Evolutionary conservation across 1,140 invertebrate genomes (phyloP).

Genomic region (Drosophila ironensis): DNA sequence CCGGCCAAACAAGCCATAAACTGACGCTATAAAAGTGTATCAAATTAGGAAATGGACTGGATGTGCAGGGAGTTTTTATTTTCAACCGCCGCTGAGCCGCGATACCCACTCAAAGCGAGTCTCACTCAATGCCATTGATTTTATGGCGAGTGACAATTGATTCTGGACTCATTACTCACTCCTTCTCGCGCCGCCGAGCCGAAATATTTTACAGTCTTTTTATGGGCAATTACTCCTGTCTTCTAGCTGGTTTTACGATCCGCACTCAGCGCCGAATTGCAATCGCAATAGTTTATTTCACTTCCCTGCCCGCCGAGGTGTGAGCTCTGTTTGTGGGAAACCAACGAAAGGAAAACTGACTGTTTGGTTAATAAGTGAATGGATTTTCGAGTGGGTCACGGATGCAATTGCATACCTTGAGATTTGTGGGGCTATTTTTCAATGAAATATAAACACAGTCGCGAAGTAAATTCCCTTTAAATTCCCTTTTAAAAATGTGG

Average conservation of each 20-base stretch:
- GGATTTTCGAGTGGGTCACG: conserved; percentile 18
- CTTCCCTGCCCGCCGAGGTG: neutral
- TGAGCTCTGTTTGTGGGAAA: conserved; percentile 15
- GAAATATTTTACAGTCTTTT: conserved; percentile 49
- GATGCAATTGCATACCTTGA: neutral
- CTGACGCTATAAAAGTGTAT: conserved; percentile 70
- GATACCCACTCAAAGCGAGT: conserved; percentile 11
- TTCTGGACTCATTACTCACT: conserved; percentile 34
- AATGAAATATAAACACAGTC: no score
- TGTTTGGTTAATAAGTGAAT: conserved; percentile 1
- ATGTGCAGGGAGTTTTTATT: conserved; percentile 39
- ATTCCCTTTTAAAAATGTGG: no score
- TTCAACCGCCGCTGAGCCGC: conserved; percentile 15
- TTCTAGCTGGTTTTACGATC: conserved; percentile 40
- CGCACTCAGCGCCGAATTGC: conserved; percentile 26
- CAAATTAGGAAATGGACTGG: conserved; percentile 72
- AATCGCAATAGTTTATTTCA: conserved; percentile 27
- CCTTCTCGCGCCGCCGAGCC: conserved; percentile 14
- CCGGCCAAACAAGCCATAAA: conserved; percentile 72
- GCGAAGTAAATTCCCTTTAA: no score
- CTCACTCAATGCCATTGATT: conserved; percentile 47
- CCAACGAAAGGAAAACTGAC: conserved; percentile 11
- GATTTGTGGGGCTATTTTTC: no score
- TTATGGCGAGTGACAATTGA: conserved; percentile 29
- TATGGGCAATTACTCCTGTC: conserved; percentile 39